These are phyloP conservation scores for Triplophysa rosa DNA, from an alignment of 2,113 vertebrate species.

Conservation along the genomic window DNA sequence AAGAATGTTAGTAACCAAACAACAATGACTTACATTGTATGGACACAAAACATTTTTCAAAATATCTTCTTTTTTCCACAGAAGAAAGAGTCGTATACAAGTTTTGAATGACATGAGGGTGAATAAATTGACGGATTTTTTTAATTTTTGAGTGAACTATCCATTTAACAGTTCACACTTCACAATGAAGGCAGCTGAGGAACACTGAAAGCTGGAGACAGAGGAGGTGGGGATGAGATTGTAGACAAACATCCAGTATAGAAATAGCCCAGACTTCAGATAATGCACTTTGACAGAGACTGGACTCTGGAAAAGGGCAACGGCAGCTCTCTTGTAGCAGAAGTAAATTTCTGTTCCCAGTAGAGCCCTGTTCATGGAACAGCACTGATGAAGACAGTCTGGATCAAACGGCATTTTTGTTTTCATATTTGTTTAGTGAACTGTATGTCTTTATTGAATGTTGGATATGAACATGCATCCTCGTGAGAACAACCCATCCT, in stretches of 20 bases:
- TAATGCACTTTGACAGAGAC: constrained; percentile 16
- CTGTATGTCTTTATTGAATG: background rate
- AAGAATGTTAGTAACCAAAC: too few relatives aligned
- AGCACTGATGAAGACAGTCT: background rate
- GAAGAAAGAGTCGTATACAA: too few relatives aligned
- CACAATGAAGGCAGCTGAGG: background rate
- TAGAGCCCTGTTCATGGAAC: background rate
- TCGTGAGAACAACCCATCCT: too few relatives aligned
- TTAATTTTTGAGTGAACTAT: too few relatives aligned
- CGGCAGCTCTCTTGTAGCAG: background rate
- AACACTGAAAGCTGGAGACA: background rate
- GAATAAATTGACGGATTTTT: too few relatives aligned
- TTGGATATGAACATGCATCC: too few relatives aligned
- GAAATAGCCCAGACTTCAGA: constrained; percentile 30
- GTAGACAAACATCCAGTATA: constrained; percentile 21
- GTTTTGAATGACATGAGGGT: too few relatives aligned
- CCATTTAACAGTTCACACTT: too few relatives aligned
- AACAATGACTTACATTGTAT: too few relatives aligned
- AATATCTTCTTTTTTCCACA: too few relatives aligned
- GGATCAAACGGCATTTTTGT: background rate
- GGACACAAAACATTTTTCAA: too few relatives aligned
- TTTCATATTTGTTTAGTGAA: background rate
- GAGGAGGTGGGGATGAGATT: constrained; percentile 6
- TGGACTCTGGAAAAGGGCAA: constrained; percentile 16
- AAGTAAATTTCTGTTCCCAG: background rate